Conservation (phyloP, 1,140 invertebrate genomes). For the Heliothis subflexa region DNA sequence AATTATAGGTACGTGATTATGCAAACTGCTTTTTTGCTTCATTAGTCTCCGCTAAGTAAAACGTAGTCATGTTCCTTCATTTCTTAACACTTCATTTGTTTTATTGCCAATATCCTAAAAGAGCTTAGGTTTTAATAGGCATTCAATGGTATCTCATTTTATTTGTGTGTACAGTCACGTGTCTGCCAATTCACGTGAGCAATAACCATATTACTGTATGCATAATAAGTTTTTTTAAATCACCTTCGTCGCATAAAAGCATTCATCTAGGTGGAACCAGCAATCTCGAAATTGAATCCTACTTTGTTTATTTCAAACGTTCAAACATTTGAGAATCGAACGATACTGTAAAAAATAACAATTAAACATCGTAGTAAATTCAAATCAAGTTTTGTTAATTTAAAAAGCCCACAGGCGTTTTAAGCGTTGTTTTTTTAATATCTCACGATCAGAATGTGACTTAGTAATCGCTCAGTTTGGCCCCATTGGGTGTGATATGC, state of each 20-base stretch:
- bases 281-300: not conserved
- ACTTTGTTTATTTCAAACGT: not conserved
- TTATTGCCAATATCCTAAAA: not conserved
- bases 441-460: not conserved
- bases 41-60: too few species aligned
- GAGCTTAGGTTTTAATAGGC: not conserved
- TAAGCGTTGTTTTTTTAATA: not conserved
- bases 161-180: not conserved
- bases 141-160: not conserved
- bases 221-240: conserved; percentile 4
- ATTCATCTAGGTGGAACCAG: too few species aligned
- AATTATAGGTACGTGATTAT: too few species aligned
- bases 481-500: not conserved
- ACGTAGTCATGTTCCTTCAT: too few species aligned
- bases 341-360: not conserved
- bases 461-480: not conserved
- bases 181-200: not conserved
- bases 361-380: not conserved
- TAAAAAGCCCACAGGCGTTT: conserved; percentile 10
- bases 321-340: too few species aligned
- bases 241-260: too few species aligned
- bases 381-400: conserved; percentile 32
- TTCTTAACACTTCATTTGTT: not conserved
- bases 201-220: not conserved
- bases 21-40: too few species aligned